Percentiles rank a stretch among this genome's conserved stretches.
Conservation (phyloP, 1,140 invertebrate species). For the Ruditapes philippinarum region DNA sequence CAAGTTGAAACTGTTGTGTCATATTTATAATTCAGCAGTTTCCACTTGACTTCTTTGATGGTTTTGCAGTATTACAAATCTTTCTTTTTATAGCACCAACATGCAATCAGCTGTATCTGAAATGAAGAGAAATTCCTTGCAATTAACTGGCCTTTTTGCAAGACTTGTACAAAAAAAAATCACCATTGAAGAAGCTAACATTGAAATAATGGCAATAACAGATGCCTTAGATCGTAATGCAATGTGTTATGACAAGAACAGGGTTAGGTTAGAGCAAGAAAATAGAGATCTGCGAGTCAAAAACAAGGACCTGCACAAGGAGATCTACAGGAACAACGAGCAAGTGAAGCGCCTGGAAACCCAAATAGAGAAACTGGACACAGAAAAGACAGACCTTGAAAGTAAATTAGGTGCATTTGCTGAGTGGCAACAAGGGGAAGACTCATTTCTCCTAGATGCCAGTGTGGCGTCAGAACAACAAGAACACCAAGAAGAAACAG, state of each 20-base stretch:
- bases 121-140: conserved; percentile 22
- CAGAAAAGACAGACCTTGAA: neutral
- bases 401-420: conserved; percentile 16
- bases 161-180: conserved; percentile 24
- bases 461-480: neutral
- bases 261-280: neutral
- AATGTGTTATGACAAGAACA: neutral
- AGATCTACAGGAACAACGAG: conserved; percentile 23
- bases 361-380: conserved; percentile 17
- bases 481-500: conserved; percentile 16
- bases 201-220: conserved; percentile 3
- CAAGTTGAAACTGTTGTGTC: neutral
- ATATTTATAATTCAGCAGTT: neutral
- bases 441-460: conserved; percentile 16
- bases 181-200: neutral
- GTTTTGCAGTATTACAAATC: neutral
- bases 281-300: neutral
- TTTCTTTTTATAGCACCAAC: neutral
- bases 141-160: conserved; percentile 8
- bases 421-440: neutral
- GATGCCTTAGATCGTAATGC: conserved; percentile 7
- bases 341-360: no score
- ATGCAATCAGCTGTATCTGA: conserved; percentile 5
- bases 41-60: neutral
- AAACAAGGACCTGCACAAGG: conserved; percentile 20